phyloP scores from a whole-genome alignment of 2,888 invertebrate species.

The Noctua comes region DNA sequence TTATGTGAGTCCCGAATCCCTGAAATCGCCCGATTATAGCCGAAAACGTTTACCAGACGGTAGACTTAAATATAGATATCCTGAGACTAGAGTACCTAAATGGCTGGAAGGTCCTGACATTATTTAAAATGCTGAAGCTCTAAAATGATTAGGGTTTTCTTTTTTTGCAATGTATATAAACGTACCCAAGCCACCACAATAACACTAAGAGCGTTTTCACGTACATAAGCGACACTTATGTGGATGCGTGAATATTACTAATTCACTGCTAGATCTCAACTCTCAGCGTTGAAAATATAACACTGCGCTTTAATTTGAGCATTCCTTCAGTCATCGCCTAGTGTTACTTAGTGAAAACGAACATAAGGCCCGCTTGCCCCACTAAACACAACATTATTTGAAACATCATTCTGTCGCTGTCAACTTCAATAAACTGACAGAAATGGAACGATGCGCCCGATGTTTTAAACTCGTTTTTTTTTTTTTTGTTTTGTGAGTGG shows the following conservation, averaged over 20 bases:
- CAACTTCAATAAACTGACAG: neutral
- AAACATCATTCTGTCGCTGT: neutral
- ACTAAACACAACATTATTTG: neutral
- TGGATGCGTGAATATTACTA: neutral
- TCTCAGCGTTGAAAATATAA: neutral
- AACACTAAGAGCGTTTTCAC: neutral
- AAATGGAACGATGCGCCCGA: neutral
- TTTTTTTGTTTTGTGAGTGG: too few species aligned
- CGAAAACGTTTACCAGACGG: conserved; percentile 14
- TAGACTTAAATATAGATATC: conserved; percentile 1
- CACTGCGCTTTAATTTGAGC: neutral
- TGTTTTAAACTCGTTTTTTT: neutral
- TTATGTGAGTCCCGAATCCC: neutral
- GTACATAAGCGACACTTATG: neutral
- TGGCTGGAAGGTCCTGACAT: neutral
- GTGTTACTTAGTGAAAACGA: neutral
- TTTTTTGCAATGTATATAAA: neutral
- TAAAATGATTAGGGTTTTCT: neutral
- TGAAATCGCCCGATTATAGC: conserved; percentile 14
- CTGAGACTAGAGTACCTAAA: neutral
- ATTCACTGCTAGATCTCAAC: neutral
- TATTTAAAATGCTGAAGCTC: conserved; percentile 20
- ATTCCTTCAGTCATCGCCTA: neutral
- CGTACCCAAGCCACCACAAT: neutral
- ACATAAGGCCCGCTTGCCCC: neutral